These are phyloP conservation scores for Paralichthys olivaceus DNA, from an alignment of 2,113 vertebrate genomes.

Conservation along the genomic window DNA sequence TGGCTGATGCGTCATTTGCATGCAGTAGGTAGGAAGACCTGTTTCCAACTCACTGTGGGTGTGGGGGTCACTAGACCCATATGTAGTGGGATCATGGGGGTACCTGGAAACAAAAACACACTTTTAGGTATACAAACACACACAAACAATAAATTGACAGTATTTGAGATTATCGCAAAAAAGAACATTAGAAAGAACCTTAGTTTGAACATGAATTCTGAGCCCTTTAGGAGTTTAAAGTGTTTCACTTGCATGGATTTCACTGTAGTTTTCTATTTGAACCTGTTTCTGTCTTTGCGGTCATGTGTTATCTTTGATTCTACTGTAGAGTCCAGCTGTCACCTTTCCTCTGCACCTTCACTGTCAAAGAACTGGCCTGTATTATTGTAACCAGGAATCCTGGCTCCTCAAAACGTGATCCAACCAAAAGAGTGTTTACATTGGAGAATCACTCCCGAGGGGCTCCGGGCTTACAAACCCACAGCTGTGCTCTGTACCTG, in stretches of 20 bases:
- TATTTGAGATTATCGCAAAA: too few relatives aligned
- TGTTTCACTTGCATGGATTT: too few relatives aligned
- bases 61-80: conserved; percentile 97
- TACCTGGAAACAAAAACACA: conserved; percentile 80
- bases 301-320: too few relatives aligned
- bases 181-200: too few relatives aligned
- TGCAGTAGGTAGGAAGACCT: background rate
- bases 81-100: conserved; percentile 98
- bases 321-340: background rate
- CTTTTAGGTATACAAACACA: background rate
- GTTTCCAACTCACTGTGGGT: conserved; percentile 84
- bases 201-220: too few relatives aligned
- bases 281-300: background rate
- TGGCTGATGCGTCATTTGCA: background rate
- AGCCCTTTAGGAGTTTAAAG: too few relatives aligned
- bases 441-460: background rate
- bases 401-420: background rate
- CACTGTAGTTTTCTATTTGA: too few relatives aligned
- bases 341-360: background rate
- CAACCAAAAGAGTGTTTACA: too few relatives aligned
- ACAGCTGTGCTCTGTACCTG: conserved; percentile 53
- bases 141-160: background rate
- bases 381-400: background rate
- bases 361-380: background rate
- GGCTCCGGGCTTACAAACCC: too few relatives aligned